Percentiles rank a stretch among this genome's conserved stretches.
Conservation (phyloP, 2,113 vertebrate species). For the Cebidichthys violaceus region DNA sequence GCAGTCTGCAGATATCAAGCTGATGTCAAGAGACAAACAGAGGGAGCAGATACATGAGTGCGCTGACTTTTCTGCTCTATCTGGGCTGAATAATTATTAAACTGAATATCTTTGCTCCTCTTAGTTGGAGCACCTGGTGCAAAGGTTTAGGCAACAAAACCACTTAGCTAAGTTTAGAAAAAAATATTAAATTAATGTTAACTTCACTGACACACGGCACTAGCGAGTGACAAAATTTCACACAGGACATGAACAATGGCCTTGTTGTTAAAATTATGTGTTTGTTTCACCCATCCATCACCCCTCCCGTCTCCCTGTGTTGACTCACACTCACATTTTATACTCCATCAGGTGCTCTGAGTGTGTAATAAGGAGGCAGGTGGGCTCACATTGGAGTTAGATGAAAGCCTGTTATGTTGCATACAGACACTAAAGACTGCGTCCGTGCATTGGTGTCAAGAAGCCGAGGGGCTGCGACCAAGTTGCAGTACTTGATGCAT, state of each 20-base stretch:
- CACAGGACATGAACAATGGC: no score
- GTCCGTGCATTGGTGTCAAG: not conserved
- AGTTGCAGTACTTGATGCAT: not conserved
- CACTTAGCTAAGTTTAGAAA: not conserved
- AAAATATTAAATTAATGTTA: no score
- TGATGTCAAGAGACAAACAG: slow-evolving; percentile 3
- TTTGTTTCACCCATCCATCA: not conserved
- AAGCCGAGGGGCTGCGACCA: not conserved
- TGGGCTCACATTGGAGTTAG: not conserved
- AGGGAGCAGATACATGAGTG: slow-evolving; percentile 21
- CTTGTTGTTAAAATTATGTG: not conserved
- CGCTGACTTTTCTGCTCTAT: slow-evolving; percentile 2
- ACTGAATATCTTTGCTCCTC: not conserved
- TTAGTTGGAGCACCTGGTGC: not conserved
- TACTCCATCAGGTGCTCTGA: not conserved
- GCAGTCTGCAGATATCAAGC: slow-evolving; percentile 7
- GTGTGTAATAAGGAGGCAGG: not conserved
- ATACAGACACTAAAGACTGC: not conserved
- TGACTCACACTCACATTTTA: not conserved
- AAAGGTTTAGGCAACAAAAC: not conserved
- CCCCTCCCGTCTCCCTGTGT: no score
- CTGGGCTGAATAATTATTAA: slow-evolving; percentile 26
- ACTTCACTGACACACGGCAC: not conserved
- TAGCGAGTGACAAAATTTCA: not conserved
- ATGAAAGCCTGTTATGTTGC: not conserved